phyloP scores from a whole-genome alignment of 2,888 invertebrate genomes.

The Conchocele bisecta region DNA sequence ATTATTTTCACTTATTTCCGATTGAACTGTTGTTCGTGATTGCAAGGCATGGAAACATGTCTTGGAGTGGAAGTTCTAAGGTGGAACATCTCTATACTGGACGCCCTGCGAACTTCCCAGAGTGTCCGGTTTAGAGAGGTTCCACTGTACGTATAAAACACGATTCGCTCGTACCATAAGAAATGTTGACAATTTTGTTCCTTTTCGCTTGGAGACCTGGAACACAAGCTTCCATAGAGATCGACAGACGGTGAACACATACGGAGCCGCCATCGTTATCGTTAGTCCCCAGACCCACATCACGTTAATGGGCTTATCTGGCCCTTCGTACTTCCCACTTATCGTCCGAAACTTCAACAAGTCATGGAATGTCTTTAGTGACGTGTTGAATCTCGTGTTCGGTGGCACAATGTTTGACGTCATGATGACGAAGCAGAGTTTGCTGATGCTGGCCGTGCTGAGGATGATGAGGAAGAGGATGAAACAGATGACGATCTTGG shows the following conservation, averaged over 20 bases:
- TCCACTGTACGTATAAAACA: too few species aligned
- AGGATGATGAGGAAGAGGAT: conserved; percentile 64
- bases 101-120: too few species aligned
- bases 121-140: too few species aligned
- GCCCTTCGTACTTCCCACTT: neutral
- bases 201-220: conserved; percentile 54
- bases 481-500: conserved; percentile 57
- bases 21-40: too few species aligned
- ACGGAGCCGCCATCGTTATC: conserved; percentile 67
- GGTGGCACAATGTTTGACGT: conserved; percentile 58
- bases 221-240: conserved; percentile 62
- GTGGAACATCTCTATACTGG: too few species aligned
- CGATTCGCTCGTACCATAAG: conserved; percentile 55
- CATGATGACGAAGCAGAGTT: conserved; percentile 68
- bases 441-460: conserved; percentile 61
- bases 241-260: conserved; percentile 59
- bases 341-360: neutral
- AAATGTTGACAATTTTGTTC: conserved; percentile 46
- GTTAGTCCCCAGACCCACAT: conserved; percentile 74
- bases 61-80: too few species aligned
- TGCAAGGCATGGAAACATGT: too few species aligned
- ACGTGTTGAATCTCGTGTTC: neutral
- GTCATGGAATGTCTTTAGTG: neutral
- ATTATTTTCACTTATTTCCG: neutral
- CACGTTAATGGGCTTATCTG: conserved; percentile 48